Percentiles rank a stretch among this genome's conserved stretches.
phyloP scores from a whole-genome alignment of 2,888 invertebrate species.

The Drosophila fulvimacula region DNA sequence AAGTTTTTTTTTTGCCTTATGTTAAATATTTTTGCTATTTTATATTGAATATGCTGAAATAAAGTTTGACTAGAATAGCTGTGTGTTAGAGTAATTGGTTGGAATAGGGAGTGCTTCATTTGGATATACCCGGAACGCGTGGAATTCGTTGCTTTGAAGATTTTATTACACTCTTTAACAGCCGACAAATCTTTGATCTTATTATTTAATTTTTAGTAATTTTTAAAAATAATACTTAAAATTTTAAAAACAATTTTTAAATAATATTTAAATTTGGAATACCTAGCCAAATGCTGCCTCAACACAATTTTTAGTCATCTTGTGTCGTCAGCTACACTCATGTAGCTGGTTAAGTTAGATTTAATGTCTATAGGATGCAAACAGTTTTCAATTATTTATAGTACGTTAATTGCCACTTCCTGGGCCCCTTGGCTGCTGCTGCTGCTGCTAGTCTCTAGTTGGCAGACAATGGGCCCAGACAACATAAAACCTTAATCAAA shows the following conservation, averaged over 20 bases:
- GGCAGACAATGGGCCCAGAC: conserved; percentile 57
- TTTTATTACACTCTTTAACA: too few species aligned
- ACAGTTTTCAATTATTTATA: conserved; percentile 62
- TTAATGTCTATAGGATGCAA: conserved; percentile 8
- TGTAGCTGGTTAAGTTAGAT: neutral
- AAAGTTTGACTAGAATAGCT: neutral
- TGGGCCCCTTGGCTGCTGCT: conserved; percentile 6
- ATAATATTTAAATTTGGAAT: too few species aligned
- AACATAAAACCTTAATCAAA: conserved; percentile 68
- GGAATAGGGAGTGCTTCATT: too few species aligned
- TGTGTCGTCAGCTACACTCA: neutral
- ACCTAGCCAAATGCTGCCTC: too few species aligned
- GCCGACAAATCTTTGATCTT: too few species aligned
- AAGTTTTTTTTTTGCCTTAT: neutral
- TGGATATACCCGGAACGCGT: too few species aligned
- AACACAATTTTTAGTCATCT: too few species aligned
- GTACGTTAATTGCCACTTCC: conserved; percentile 58
- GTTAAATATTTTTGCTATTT: neutral
- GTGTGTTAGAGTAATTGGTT: neutral
- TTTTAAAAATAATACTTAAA: too few species aligned
- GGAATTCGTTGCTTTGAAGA: too few species aligned
- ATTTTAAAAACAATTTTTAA: too few species aligned
- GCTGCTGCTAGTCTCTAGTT: conserved; percentile 1
- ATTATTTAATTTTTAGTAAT: too few species aligned
- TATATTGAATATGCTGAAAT: neutral